phyloP scores from a whole-genome alignment of 2,888 invertebrate species.

The Anthophora plumipes region DNA sequence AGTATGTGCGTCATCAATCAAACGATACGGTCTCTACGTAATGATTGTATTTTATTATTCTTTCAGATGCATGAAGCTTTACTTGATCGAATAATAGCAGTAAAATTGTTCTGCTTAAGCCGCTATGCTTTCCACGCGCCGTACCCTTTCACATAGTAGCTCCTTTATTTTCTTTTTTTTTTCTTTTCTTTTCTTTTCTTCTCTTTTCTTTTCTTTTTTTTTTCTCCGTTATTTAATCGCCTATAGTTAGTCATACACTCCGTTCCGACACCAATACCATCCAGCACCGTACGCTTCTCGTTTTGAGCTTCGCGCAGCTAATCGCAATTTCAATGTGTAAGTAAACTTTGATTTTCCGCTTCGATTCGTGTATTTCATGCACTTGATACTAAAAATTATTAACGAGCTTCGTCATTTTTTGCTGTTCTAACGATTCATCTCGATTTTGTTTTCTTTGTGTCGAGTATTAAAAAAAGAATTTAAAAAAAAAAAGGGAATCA shows the following conservation, averaged over 20 bases:
- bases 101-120: slow-evolving; percentile 81
- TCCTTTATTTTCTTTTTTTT: too few species aligned
- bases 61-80: slow-evolving; percentile 84
- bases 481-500: slow-evolving; percentile 29
- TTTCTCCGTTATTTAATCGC: slow-evolving; percentile 47
- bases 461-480: not conserved
- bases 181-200: too few species aligned
- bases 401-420: not conserved
- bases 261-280: slow-evolving; percentile 43
- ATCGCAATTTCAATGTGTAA: slow-evolving; percentile 73
- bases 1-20: slow-evolving; percentile 36
- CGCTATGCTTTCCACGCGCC: slow-evolving; percentile 83
- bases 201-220: too few species aligned
- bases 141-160: slow-evolving; percentile 29
- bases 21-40: slow-evolving; percentile 63
- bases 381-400: not conserved
- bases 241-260: slow-evolving; percentile 57
- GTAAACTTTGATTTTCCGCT: slow-evolving; percentile 56
- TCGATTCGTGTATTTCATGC: slow-evolving; percentile 26
- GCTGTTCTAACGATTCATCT: not conserved
- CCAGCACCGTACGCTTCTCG: slow-evolving; percentile 75
- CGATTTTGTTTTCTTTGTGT: not conserved
- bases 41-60: slow-evolving; percentile 80
- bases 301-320: slow-evolving; percentile 72
- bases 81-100: slow-evolving; percentile 81